These are phyloP conservation scores for Dasyornis broadbenti DNA, from an alignment of 2,113 vertebrate species.

Conservation along the genomic window DNA sequence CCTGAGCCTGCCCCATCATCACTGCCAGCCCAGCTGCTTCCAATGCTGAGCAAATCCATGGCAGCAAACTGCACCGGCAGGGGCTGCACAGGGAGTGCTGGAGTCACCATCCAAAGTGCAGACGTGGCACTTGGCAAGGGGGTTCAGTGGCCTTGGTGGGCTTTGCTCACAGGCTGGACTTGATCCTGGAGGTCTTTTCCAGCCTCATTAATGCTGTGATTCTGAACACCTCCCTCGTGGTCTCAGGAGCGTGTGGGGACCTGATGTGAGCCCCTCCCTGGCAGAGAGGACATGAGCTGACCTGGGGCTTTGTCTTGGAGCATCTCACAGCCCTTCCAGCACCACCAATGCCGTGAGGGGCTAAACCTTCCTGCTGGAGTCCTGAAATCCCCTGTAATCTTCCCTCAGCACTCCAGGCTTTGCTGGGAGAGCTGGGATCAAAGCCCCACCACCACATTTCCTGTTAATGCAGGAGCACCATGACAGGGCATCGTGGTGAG, in stretches of 20 bases:
- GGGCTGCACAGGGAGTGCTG: not conserved
- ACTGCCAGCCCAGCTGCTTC: not conserved
- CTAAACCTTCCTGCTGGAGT: not conserved
- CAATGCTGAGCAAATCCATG: not conserved
- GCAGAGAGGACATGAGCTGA: not conserved
- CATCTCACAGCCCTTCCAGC: accelerated
- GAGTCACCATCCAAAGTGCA: not conserved
- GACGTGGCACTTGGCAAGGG: accelerated
- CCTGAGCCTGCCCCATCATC: not conserved
- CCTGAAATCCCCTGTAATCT: not conserved
- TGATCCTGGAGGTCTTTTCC: not conserved
- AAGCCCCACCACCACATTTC: not conserved
- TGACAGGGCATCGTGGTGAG: accelerated
- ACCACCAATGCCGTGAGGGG: not conserved
- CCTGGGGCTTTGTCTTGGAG: not conserved
- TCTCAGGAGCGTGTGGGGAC: not conserved
- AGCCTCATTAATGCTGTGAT: not conserved
- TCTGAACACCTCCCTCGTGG: not conserved
- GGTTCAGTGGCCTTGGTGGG: accelerated
- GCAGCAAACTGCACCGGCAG: not conserved
- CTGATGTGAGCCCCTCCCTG: not conserved
- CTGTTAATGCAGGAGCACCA: not conserved
- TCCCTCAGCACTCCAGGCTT: not conserved
- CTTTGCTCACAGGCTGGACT: not conserved
- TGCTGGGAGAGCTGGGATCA: not conserved